Percentiles rank a stretch among this genome's conserved stretches.
These are phyloP conservation scores for Xyrauchen texanus DNA, from an alignment of 2,113 vertebrate species.

Conservation along the genomic window DNA sequence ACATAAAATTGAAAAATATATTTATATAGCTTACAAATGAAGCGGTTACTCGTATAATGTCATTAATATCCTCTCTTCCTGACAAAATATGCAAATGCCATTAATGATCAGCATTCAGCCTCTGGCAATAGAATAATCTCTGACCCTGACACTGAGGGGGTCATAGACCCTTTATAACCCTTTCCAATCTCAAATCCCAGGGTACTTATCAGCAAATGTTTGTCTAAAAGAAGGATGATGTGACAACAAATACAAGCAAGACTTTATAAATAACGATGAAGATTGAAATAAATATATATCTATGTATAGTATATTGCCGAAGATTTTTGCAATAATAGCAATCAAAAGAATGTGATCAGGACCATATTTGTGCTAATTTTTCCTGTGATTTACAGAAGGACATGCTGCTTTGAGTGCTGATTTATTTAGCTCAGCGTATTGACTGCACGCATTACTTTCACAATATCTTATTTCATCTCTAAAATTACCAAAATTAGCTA, in stretches of 20 bases:
- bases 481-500: constrained; percentile 19
- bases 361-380: background rate
- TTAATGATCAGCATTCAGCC: too few species aligned
- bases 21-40: too few species aligned
- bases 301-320: background rate
- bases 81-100: too few species aligned
- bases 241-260: background rate
- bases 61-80: too few species aligned
- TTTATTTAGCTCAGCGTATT: constrained; percentile 36
- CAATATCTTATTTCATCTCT: constrained; percentile 34
- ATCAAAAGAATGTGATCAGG: background rate
- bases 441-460: background rate
- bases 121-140: constrained; percentile 55
- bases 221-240: too few species aligned
- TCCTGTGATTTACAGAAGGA: background rate
- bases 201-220: constrained; percentile 17
- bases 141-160: constrained; percentile 63
- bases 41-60: too few species aligned
- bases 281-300: background rate
- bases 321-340: background rate
- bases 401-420: background rate
- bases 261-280: background rate
- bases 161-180: constrained; percentile 8
- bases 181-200: background rate
- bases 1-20: too few species aligned